These are phyloP conservation scores for Synodontis membranacea DNA, from an alignment of 2,113 vertebrate genomes.

Conservation along the genomic window DNA sequence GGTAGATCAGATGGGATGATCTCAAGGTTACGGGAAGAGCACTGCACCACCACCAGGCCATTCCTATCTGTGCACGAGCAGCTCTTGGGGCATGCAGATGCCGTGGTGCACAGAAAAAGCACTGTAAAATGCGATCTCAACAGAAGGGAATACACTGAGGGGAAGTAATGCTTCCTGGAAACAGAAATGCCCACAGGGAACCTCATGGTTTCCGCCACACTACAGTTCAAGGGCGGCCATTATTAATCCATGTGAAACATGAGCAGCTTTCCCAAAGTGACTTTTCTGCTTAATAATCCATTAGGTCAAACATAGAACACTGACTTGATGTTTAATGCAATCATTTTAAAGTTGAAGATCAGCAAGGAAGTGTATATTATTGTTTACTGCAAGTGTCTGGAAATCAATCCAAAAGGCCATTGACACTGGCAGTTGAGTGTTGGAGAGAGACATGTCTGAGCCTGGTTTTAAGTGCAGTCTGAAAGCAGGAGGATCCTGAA, in stretches of 20 bases:
- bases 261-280: constrained; percentile 6
- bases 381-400: constrained; percentile 5
- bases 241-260: constrained; percentile 42
- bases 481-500: constrained; percentile 3
- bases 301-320: constrained; percentile 13
- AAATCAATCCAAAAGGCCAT: constrained; percentile 30
- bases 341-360: constrained; percentile 1
- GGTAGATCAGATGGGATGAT: constrained; percentile 86
- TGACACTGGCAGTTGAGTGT: constrained; percentile 7
- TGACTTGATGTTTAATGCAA: constrained; percentile 22
- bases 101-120: constrained; percentile 45
- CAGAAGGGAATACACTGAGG: constrained; percentile 47
- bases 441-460: constrained; percentile 18
- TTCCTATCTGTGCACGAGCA: constrained; percentile 83
- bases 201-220: constrained; percentile 61
- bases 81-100: constrained; percentile 77
- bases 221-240: constrained; percentile 62
- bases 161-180: constrained; percentile 54
- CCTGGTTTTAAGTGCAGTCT: constrained; percentile 21
- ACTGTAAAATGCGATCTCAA: constrained; percentile 61
- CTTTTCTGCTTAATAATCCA: constrained; percentile 47
- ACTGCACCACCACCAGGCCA: constrained; percentile 80
- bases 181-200: constrained; percentile 50
- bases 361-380: not conserved
- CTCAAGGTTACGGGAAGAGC: constrained; percentile 81